Conservation (phyloP, 2,797 vertebrate genomes). For the Sciurus carolinensis region DNA sequence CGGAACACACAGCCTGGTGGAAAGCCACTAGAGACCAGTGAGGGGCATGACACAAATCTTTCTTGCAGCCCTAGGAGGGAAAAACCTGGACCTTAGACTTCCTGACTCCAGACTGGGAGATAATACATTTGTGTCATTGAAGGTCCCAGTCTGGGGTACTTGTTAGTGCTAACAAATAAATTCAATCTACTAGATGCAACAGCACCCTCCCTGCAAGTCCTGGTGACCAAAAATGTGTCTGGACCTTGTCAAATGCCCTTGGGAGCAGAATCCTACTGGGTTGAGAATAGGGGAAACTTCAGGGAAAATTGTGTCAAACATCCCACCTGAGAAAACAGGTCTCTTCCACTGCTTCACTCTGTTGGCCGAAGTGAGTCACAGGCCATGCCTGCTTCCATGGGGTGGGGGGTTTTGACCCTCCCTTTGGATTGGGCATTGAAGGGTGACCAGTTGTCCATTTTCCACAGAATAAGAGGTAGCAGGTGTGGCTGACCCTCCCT, state of each 20-base stretch:
- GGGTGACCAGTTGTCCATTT: too few species aligned
- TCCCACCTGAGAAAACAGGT: background rate
- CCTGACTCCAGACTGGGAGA: background rate
- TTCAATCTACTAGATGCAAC: too few species aligned
- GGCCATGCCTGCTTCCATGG: too few species aligned
- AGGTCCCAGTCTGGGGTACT: background rate
- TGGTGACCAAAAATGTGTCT: background rate
- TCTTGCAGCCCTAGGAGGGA: background rate
- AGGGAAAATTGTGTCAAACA: rapidly evolving
- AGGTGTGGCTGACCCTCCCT: background rate
- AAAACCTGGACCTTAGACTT: background rate
- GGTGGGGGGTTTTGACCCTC: rapidly evolving
- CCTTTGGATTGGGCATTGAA: rapidly evolving
- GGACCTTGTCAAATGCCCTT: background rate
- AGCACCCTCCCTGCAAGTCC: background rate
- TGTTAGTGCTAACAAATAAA: background rate
- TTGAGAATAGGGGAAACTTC: background rate
- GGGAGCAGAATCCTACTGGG: background rate
- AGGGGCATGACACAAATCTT: too few species aligned
- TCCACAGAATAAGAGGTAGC: background rate
- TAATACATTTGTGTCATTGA: background rate
- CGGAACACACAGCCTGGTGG: background rate
- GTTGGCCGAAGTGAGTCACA: background rate
- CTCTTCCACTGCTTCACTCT: background rate
- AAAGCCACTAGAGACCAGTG: background rate